phyloP scores from a whole-genome alignment of 2,888 invertebrate genomes.

The Rhorus exstirpatorius region DNA sequence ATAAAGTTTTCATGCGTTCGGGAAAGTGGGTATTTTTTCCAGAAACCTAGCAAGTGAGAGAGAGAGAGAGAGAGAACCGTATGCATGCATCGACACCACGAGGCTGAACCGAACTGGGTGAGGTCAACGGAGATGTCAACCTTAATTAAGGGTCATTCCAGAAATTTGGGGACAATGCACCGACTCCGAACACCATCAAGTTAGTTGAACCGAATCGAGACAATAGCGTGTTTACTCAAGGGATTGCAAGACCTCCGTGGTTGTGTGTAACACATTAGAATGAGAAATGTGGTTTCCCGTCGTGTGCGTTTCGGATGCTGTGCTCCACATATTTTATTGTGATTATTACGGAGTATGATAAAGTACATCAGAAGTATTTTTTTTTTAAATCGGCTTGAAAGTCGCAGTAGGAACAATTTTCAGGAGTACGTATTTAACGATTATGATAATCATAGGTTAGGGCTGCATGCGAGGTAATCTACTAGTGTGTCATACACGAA shows the following conservation, averaged over 20 bases:
- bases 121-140: constrained; percentile 42
- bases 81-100: background rate
- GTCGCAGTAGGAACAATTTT: too few species aligned
- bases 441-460: background rate
- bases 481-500: too few species aligned
- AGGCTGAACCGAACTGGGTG: constrained; percentile 10
- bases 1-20: constrained; percentile 19
- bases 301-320: constrained; percentile 4
- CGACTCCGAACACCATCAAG: constrained; percentile 29
- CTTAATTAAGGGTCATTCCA: constrained; percentile 56
- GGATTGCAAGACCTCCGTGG: constrained; percentile 6
- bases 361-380: background rate
- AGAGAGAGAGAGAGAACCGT: background rate
- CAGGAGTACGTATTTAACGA: too few species aligned
- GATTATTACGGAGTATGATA: background rate
- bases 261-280: constrained; percentile 56
- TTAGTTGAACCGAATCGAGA: constrained; percentile 35
- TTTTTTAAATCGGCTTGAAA: background rate
- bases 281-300: constrained; percentile 52
- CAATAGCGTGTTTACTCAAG: constrained; percentile 42
- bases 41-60: background rate
- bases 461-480: background rate
- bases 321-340: background rate
- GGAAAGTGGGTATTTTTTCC: constrained; percentile 19
- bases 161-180: constrained; percentile 41